A percentile compares a stretch with the other conserved stretches of the same genome.
phyloP scores from a whole-genome alignment of 1,140 invertebrate genomes.

The Aphelinus atriplicis region DNA sequence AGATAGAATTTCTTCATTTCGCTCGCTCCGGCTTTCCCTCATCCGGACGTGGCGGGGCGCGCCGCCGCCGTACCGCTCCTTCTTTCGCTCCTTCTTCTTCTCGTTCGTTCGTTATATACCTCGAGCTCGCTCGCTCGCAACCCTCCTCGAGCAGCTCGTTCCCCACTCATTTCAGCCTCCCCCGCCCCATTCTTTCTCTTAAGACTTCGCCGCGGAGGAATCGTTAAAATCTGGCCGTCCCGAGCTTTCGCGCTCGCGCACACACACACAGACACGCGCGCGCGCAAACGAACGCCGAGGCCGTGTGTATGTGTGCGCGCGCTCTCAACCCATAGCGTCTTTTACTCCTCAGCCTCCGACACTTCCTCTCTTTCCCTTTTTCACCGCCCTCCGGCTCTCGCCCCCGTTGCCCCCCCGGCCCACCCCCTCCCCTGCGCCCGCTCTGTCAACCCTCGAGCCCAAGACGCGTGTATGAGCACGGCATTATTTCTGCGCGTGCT shows the following conservation, averaged over 20 bases:
- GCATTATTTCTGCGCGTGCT: too few relatives aligned
- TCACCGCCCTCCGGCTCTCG: slow-evolving; percentile 30
- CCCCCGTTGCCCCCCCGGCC: slow-evolving; percentile 23
- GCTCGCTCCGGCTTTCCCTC: slow-evolving; percentile 52
- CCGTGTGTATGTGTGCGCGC: slow-evolving; percentile 13
- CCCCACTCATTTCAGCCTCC: slow-evolving; percentile 50
- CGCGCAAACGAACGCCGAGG: slow-evolving; percentile 25
- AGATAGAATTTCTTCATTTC: slow-evolving; percentile 69
- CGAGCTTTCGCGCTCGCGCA: slow-evolving; percentile 46
- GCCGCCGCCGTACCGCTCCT: slow-evolving; percentile 28
- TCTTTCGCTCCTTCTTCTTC: slow-evolving; percentile 35
- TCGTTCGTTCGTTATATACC: slow-evolving; percentile 15
- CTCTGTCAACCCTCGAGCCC: not conserved
- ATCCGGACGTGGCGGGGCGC: not conserved
- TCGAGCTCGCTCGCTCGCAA: slow-evolving; percentile 34
- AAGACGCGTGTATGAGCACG: too few relatives aligned
- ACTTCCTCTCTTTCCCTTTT: slow-evolving; percentile 29
- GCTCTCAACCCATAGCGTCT: not conserved
- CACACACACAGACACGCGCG: slow-evolving; percentile 41
- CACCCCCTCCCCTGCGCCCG: slow-evolving; percentile 4
- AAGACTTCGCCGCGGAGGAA: slow-evolving; percentile 67
- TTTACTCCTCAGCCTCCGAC: not conserved
- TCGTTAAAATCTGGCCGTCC: slow-evolving; percentile 68
- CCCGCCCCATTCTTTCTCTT: slow-evolving; percentile 66
- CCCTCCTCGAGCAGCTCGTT: slow-evolving; percentile 37